phyloP scores from a whole-genome alignment of 2,113 vertebrate genomes.

The Chionomys nivalis region DNA sequence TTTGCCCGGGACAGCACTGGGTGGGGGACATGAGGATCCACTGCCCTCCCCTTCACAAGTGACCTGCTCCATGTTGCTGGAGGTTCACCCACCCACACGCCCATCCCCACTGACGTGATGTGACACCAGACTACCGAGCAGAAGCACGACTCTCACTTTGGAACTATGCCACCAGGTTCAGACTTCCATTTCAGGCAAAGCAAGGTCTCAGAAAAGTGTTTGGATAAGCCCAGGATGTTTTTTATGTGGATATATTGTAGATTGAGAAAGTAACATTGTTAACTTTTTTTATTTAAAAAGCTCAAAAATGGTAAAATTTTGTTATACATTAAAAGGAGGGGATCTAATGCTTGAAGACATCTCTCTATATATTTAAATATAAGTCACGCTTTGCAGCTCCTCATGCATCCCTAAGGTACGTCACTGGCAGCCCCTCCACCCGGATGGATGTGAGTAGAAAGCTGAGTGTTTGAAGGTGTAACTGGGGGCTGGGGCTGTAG shows the following conservation, averaged over 20 bases:
- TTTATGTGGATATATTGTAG: not conserved
- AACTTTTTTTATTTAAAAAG: constrained; percentile 25
- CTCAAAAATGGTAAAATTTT: not conserved
- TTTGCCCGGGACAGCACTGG: not conserved
- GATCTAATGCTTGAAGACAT: not conserved
- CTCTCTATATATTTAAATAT: not conserved
- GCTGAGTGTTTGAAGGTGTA: not conserved
- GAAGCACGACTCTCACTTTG: not conserved
- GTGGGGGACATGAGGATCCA: not conserved
- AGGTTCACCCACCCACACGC: not conserved
- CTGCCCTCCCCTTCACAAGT: not conserved
- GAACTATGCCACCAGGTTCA: not conserved
- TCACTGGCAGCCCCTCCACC: not conserved
- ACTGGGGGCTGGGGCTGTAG: not conserved
- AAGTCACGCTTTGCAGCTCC: not conserved
- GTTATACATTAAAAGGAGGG: not conserved
- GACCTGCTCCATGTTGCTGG: not conserved
- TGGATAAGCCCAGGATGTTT: not conserved
- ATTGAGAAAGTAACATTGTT: not conserved
- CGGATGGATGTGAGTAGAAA: not conserved
- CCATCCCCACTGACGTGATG: not conserved
- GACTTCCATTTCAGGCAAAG: not conserved
- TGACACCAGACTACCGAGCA: not conserved
- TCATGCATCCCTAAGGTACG: not conserved
- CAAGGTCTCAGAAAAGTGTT: constrained; percentile 12